Conservation (phyloP, 2,888 invertebrate genomes). For the Lithosia quadra region DNA sequence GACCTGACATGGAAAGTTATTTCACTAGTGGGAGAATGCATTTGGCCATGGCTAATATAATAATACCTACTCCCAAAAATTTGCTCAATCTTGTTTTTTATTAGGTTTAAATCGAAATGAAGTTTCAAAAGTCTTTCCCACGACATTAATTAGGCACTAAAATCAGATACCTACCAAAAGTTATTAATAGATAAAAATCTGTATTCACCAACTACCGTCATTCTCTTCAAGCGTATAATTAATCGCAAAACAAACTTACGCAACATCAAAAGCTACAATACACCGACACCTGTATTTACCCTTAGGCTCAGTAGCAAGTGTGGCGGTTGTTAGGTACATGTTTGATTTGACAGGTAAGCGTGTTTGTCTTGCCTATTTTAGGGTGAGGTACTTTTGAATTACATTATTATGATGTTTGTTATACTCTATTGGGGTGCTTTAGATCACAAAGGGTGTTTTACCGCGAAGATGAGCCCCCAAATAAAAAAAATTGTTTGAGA, state of each 20-base stretch:
- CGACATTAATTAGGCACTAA: not conserved
- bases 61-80: not conserved
- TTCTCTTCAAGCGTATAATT: constrained; percentile 35
- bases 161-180: constrained; percentile 19
- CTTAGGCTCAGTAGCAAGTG: constrained; percentile 70
- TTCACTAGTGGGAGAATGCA: too few species aligned
- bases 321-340: constrained; percentile 32
- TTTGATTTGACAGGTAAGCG: constrained; percentile 57
- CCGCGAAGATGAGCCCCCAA: not conserved
- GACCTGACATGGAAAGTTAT: too few species aligned
- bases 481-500: not conserved
- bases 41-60: not conserved
- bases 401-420: constrained; percentile 19
- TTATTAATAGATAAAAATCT: constrained; percentile 39
- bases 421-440: constrained; percentile 29
- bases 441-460: not conserved
- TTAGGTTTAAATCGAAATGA: too few species aligned
- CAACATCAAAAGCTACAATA: constrained; percentile 18
- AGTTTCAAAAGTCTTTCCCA: constrained; percentile 3
- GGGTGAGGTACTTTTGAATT: constrained; percentile 28
- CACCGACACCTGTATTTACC: constrained; percentile 78
- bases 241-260: constrained; percentile 32
- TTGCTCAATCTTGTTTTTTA: not conserved
- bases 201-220: constrained; percentile 13
- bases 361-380: constrained; percentile 28